These are phyloP conservation scores for Xenentodon cancila DNA, from an alignment of 2,797 vertebrate species.

Conservation along the genomic window DNA sequence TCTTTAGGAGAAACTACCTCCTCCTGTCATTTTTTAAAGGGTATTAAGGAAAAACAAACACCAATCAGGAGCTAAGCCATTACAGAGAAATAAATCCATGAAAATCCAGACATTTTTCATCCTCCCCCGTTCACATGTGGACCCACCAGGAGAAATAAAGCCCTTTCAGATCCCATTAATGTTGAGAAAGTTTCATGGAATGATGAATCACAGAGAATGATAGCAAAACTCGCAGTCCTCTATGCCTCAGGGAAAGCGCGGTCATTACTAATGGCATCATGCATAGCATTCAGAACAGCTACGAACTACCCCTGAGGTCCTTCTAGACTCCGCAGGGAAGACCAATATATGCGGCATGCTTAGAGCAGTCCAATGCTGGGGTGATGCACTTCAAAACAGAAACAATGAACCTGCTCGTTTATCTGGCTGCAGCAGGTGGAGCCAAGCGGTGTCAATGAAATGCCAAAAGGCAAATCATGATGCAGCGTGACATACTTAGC, in stretches of 20 bases:
- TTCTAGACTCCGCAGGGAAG: slow-evolving; percentile 19
- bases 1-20: slow-evolving; percentile 37
- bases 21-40: slow-evolving; percentile 15
- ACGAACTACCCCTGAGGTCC: slow-evolving; percentile 21
- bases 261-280: slow-evolving; percentile 17
- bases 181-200: slow-evolving; percentile 28
- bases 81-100: slow-evolving; percentile 39
- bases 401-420: slow-evolving; percentile 33
- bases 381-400: slow-evolving; percentile 20
- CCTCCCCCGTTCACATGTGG: slow-evolving; percentile 34
- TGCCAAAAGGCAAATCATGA: slow-evolving; percentile 56
- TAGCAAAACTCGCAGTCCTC: slow-evolving; percentile 20
- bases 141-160: slow-evolving; percentile 49
- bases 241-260: slow-evolving; percentile 23
- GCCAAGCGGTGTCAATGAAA: slow-evolving; percentile 67
- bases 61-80: slow-evolving; percentile 22
- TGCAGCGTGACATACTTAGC: slow-evolving; percentile 74
- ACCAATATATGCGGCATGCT: slow-evolving; percentile 41
- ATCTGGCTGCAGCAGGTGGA: slow-evolving; percentile 65
- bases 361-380: slow-evolving; percentile 30
- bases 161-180: slow-evolving; percentile 46
- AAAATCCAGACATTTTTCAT: slow-evolving; percentile 22
- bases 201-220: slow-evolving; percentile 31
- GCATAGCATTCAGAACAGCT: slow-evolving; percentile 38
- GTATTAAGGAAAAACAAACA: slow-evolving; percentile 19